Evolutionary conservation across 2,888 invertebrate genomes (phyloP).

Genomic region (Meta bourneti): DNA sequence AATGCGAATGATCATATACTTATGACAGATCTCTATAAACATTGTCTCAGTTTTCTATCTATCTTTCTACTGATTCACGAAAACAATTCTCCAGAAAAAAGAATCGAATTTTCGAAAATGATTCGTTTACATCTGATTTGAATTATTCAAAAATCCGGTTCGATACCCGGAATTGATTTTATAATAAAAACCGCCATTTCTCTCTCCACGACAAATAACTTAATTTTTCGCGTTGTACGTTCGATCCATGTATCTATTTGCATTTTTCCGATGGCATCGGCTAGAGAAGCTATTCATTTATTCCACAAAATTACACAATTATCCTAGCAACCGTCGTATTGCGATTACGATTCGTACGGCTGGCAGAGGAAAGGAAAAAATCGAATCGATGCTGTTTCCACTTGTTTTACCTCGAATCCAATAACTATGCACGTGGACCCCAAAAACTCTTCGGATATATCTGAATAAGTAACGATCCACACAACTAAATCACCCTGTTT

Average conservation of each 20-base stretch:
- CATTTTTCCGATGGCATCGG: constrained; percentile 55
- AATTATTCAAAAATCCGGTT: constrained; percentile 29
- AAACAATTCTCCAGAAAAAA: too few species aligned
- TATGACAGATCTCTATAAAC: too few species aligned
- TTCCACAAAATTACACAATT: constrained; percentile 65
- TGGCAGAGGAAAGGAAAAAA: not conserved
- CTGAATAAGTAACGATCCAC: constrained; percentile 57
- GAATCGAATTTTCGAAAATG: not conserved
- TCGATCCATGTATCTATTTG: constrained; percentile 38
- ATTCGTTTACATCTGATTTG: constrained; percentile 49
- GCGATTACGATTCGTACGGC: constrained; percentile 53
- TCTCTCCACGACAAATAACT: constrained; percentile 45
- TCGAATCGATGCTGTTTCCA: constrained; percentile 64
- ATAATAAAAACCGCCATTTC: constrained; percentile 28
- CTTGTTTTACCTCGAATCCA: constrained; percentile 65
- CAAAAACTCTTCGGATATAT: constrained; percentile 45
- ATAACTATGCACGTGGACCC: constrained; percentile 47
- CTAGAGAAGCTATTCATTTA: constrained; percentile 59
- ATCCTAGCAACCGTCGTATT: constrained; percentile 55
- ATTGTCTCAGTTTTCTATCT: too few species aligned
- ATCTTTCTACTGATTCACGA: too few species aligned
- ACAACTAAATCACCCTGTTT: constrained; percentile 41
- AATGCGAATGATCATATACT: too few species aligned
- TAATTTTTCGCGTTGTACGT: constrained; percentile 37
- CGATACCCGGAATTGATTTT: constrained; percentile 22